Conservation (phyloP, 2,113 vertebrate species). For the Cnemophilus loriae region DNA sequence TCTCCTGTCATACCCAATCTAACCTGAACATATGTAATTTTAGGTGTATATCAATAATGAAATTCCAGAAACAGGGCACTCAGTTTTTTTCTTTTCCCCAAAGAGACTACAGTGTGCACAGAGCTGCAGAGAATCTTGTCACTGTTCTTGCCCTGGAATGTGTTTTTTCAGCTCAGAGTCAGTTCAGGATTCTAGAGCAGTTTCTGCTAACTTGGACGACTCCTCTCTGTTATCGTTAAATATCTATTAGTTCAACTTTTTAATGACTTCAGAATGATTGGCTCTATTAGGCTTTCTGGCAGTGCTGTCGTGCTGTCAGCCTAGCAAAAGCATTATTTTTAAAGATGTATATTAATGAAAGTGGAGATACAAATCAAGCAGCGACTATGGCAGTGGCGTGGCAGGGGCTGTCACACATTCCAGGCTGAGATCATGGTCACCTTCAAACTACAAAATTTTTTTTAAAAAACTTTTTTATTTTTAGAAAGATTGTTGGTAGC, state of each 20-base stretch:
- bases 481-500: neutral
- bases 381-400: conserved; percentile 4
- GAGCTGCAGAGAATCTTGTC: conserved; percentile 17
- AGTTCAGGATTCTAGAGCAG: conserved; percentile 25
- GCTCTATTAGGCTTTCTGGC: conserved; percentile 4
- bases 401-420: conserved; percentile 1
- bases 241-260: conserved; percentile 11
- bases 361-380: neutral
- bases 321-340: conserved; percentile 30
- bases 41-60: conserved; percentile 15
- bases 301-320: neutral
- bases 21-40: conserved; percentile 5
- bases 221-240: conserved; percentile 37
- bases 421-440: conserved; percentile 36
- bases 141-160: conserved; percentile 29
- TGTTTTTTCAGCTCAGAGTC: conserved; percentile 18
- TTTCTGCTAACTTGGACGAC: conserved; percentile 32
- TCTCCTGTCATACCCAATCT: conserved; percentile 56
- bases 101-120: neutral
- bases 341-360: conserved; percentile 19
- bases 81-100: conserved; percentile 14
- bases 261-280: conserved; percentile 14
- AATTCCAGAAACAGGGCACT: conserved; percentile 30
- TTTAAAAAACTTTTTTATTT: neutral
- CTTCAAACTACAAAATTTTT: neutral